A percentile compares a stretch with the other conserved stretches of the same genome.
Conservation (phyloP, 2,888 invertebrate genomes). For the Pterostichus niger region DNA sequence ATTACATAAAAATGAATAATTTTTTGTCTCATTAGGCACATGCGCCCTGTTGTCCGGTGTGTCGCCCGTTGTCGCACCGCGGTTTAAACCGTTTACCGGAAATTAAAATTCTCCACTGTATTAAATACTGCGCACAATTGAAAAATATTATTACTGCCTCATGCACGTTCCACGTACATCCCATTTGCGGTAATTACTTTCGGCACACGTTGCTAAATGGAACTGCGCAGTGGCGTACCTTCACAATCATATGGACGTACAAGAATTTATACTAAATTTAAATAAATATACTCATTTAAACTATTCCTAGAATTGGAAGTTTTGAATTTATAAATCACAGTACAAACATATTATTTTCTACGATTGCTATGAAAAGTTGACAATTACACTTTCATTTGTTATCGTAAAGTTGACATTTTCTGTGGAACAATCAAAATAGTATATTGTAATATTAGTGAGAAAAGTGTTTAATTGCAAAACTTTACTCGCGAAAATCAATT, state of each 20-base stretch:
- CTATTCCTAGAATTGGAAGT: too few relatives aligned
- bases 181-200: conserved; percentile 58
- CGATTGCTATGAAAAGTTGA: too few relatives aligned
- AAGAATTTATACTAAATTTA: too few relatives aligned
- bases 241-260: background rate
- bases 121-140: conserved; percentile 57
- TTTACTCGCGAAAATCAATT: too few relatives aligned
- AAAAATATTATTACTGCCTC: conserved; percentile 59
- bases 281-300: too few relatives aligned
- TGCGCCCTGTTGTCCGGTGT: background rate
- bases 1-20: conserved; percentile 41
- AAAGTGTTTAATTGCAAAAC: too few relatives aligned
- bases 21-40: conserved; percentile 36
- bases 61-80: background rate
- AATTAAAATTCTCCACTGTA: conserved; percentile 47
- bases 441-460: too few relatives aligned
- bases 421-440: too few relatives aligned
- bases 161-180: background rate
- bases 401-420: too few relatives aligned
- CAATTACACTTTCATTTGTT: too few relatives aligned
- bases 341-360: too few relatives aligned
- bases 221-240: conserved; percentile 18
- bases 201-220: conserved; percentile 14
- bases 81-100: conserved; percentile 38
- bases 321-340: too few relatives aligned